Evolutionary conservation across 1,140 invertebrate genomes (phyloP).

Genomic region (Diprion similis): DNA sequence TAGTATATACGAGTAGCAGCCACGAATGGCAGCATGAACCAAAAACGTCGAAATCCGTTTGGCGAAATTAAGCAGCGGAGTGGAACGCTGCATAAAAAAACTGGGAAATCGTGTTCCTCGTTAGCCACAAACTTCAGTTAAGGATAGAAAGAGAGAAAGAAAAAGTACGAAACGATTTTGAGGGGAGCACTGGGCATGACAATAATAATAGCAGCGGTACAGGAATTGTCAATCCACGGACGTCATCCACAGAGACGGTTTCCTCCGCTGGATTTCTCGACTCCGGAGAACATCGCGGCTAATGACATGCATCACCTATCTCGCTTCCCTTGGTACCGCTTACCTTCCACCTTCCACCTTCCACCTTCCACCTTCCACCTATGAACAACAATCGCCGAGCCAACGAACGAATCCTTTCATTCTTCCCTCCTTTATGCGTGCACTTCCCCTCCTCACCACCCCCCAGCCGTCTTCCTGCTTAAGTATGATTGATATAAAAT

Average conservation of each 20-base stretch:
- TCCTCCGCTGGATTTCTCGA: constrained; percentile 38
- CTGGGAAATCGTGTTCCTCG: not conserved
- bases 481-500: constrained; percentile 60
- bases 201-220: constrained; percentile 50
- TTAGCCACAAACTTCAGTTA: not conserved
- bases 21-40: not conserved
- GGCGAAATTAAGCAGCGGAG: not conserved
- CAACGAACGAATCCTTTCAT: constrained; percentile 12
- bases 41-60: not conserved
- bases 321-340: constrained; percentile 23
- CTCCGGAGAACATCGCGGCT: constrained; percentile 44
- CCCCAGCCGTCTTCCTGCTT: constrained; percentile 42
- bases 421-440: constrained; percentile 30
- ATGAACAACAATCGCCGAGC: constrained; percentile 27
- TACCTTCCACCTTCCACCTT: constrained; percentile 30
- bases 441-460: constrained; percentile 35
- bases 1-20: not conserved
- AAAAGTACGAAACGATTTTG: not conserved
- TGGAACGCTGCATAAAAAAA: not conserved
- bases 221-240: constrained; percentile 60
- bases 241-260: constrained; percentile 52
- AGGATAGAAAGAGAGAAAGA: not conserved
- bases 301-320: constrained; percentile 58
- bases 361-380: constrained; percentile 32
- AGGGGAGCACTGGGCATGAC: constrained; percentile 54